phyloP scores from a whole-genome alignment of 2,888 invertebrate species.

The Tipula vernalis region DNA sequence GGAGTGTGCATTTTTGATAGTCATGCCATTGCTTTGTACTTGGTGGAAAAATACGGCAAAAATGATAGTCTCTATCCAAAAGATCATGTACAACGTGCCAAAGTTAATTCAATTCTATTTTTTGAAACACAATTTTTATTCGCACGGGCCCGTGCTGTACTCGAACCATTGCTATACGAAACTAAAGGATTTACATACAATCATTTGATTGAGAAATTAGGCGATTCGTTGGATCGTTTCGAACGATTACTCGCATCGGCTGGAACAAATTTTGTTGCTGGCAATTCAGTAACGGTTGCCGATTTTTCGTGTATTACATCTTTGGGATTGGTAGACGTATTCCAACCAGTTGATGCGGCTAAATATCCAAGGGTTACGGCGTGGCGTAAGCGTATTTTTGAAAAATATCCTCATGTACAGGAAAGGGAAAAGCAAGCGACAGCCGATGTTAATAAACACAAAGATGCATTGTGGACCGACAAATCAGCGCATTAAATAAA shows the following conservation, averaged over 20 bases:
- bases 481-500: not conserved
- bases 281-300: not conserved
- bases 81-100: not conserved
- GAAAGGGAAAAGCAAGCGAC: not conserved
- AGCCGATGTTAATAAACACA: not conserved
- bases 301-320: not conserved
- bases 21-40: not conserved
- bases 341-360: slow-evolving; percentile 24
- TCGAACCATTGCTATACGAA: not conserved
- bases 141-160: not conserved
- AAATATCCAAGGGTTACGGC: slow-evolving; percentile 27
- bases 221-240: not conserved
- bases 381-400: slow-evolving; percentile 24
- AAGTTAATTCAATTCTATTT: not conserved
- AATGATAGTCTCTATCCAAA: not conserved
- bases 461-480: not conserved
- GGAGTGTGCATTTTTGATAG: not conserved
- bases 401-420: not conserved
- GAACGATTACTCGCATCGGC: not conserved
- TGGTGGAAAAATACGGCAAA: not conserved
- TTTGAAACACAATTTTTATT: not conserved
- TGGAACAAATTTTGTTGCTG: not conserved
- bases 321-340: not conserved
- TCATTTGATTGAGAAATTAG: not conserved
- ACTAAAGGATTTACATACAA: not conserved